A percentile compares a stretch with the other conserved stretches of the same genome.
These are phyloP conservation scores for Macrostomum cliftonense DNA, from an alignment of 2,888 invertebrate genomes.

Conservation along the genomic window DNA sequence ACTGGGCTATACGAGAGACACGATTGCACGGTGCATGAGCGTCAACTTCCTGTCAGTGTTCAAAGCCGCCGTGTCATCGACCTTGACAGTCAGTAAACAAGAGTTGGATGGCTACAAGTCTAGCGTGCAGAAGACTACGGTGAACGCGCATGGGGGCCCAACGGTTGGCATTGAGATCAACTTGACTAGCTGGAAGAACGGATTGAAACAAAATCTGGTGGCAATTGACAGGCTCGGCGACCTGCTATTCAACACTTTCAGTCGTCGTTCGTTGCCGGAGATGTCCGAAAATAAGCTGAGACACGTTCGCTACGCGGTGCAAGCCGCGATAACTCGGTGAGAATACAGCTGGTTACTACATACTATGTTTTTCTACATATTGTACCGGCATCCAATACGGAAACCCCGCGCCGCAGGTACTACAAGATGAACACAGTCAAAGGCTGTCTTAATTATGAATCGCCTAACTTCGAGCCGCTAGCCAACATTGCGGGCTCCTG, in stretches of 20 bases:
- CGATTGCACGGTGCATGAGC: too few relatives aligned
- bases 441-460: conserved; percentile 19
- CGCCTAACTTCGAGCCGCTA: conserved; percentile 20
- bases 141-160: conserved; percentile 15
- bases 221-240: conserved; percentile 22
- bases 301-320: conserved; percentile 15
- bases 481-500: conserved; percentile 23
- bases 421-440: conserved; percentile 20
- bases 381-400: too few relatives aligned
- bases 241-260: conserved; percentile 19
- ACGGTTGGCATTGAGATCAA: conserved; percentile 17
- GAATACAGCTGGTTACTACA: too few relatives aligned
- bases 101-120: too few relatives aligned
- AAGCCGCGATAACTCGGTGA: conserved; percentile 15
- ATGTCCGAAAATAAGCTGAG: conserved; percentile 15
- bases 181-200: conserved; percentile 16
- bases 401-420: conserved; percentile 15
- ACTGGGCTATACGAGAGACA: too few relatives aligned
- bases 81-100: too few relatives aligned
- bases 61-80: too few relatives aligned
- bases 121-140: too few relatives aligned
- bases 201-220: conserved; percentile 18
- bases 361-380: too few relatives aligned
- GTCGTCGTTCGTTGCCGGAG: conserved; percentile 16
- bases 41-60: too few relatives aligned